A percentile compares a stretch with the other conserved stretches of the same genome.
These are phyloP conservation scores for Serripes groenlandicus DNA, from an alignment of 2,888 invertebrate genomes.

Conservation along the genomic window DNA sequence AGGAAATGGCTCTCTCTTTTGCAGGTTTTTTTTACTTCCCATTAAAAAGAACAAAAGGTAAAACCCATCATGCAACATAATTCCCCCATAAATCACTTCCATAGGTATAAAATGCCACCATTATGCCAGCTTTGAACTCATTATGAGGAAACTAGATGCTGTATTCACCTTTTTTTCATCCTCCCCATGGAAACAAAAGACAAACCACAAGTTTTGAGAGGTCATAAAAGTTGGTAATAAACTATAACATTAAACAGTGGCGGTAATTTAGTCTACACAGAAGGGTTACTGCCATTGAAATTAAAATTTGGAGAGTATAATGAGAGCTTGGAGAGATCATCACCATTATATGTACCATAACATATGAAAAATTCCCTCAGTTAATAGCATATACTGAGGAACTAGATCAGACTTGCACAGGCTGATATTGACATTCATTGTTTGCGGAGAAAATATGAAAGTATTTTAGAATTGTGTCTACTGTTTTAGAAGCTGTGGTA, in stretches of 20 bases:
- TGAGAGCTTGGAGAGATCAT: conserved; percentile 1
- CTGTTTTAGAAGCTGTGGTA: too few relatives aligned
- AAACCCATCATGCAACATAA: conserved; percentile 27
- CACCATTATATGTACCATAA: too few relatives aligned
- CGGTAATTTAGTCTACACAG: conserved; percentile 31
- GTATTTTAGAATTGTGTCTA: too few relatives aligned
- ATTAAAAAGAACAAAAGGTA: conserved; percentile 22
- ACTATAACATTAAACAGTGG: conserved; percentile 43
- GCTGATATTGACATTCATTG: too few relatives aligned
- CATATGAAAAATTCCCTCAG: too few relatives aligned
- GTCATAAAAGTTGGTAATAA: conserved; percentile 48
- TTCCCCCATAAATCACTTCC: conserved; percentile 21
- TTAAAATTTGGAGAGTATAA: conserved; percentile 22
- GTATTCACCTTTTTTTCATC: conserved; percentile 27
- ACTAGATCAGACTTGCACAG: too few relatives aligned
- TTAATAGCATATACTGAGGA: too few relatives aligned
- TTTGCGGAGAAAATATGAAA: too few relatives aligned
- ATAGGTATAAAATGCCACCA: conserved; percentile 34
- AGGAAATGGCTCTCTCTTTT: too few relatives aligned
- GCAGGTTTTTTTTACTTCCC: too few relatives aligned
- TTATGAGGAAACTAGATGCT: conserved; percentile 29
- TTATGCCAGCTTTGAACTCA: conserved; percentile 40
- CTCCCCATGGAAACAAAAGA: conserved; percentile 21
- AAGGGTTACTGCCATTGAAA: conserved; percentile 20
- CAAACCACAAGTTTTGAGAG: conserved; percentile 21